Conservation (phyloP, 2,113 vertebrate genomes). For the Monarcha castaneiventris region DNA sequence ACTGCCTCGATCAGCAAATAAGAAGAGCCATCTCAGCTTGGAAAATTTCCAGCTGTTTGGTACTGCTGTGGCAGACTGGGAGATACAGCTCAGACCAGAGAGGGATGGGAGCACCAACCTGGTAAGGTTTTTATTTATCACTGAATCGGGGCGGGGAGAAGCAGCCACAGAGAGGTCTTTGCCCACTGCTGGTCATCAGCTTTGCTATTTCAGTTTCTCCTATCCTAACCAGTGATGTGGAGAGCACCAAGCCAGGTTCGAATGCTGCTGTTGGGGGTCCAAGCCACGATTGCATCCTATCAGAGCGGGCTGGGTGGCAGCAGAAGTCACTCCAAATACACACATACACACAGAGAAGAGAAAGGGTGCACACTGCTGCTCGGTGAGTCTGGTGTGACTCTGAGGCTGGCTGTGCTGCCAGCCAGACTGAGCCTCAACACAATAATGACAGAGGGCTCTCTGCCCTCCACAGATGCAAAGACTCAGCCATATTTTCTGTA, state of each 20-base stretch:
- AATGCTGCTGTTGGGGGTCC: accelerated
- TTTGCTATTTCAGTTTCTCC: not conserved
- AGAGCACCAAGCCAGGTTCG: not conserved
- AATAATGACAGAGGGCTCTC: not conserved
- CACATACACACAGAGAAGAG: not conserved
- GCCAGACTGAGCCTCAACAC: not conserved
- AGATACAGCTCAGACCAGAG: not conserved
- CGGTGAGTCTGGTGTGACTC: not conserved
- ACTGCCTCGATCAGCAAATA: not conserved
- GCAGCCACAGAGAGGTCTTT: not conserved
- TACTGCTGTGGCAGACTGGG: not conserved
- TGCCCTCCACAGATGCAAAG: not conserved
- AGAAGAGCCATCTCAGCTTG: not conserved
- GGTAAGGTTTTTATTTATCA: not conserved
- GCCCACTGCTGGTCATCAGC: not conserved
- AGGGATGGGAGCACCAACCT: not conserved
- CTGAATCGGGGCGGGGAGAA: accelerated
- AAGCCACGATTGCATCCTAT: not conserved
- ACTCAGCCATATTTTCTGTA: not conserved
- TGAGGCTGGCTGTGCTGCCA: not conserved
- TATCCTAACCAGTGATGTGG: not conserved
- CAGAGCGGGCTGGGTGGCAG: not conserved
- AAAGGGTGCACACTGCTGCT: not conserved
- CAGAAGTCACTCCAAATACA: not conserved
- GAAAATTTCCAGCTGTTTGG: not conserved